phyloP scores from a whole-genome alignment of 1,140 invertebrate genomes.

The Proctacanthus coquilletti region DNA sequence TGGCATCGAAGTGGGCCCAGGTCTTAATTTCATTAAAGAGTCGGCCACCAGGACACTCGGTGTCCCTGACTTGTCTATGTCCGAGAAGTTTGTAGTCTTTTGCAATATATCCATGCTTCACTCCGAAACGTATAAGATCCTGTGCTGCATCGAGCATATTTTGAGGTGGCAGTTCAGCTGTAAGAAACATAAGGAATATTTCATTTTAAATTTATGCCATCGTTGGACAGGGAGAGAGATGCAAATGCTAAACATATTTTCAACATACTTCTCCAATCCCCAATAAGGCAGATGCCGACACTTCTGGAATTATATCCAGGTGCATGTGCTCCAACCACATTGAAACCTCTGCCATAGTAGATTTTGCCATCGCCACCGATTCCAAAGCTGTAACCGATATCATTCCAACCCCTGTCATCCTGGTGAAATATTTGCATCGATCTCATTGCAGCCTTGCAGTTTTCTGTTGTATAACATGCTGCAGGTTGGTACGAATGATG shows the following conservation, averaged over 20 bases:
- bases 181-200: slow-evolving; percentile 7
- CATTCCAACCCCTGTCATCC: slow-evolving; percentile 42
- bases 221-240: not conserved
- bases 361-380: slow-evolving; percentile 60
- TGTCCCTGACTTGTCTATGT: slow-evolving; percentile 48
- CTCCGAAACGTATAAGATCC: slow-evolving; percentile 43
- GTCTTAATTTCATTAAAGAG: slow-evolving; percentile 44
- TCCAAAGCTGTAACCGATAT: slow-evolving; percentile 64
- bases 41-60: slow-evolving; percentile 50
- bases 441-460: slow-evolving; percentile 36
- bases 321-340: slow-evolving; percentile 52
- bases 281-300: slow-evolving; percentile 60
- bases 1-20: slow-evolving; percentile 42
- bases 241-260: no score
- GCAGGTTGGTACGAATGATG: slow-evolving; percentile 50
- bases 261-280: slow-evolving; percentile 41
- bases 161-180: slow-evolving; percentile 40
- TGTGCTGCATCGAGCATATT: slow-evolving; percentile 41
- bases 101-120: slow-evolving; percentile 39
- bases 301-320: slow-evolving; percentile 50
- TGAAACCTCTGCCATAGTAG: slow-evolving; percentile 64
- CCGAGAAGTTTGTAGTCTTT: slow-evolving; percentile 47
- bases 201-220: not conserved
- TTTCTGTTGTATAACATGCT: slow-evolving; percentile 36
- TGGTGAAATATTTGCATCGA: slow-evolving; percentile 41